phyloP scores from a whole-genome alignment of 2,797 vertebrate genomes.

The Syngnathus rostellatus region DNA sequence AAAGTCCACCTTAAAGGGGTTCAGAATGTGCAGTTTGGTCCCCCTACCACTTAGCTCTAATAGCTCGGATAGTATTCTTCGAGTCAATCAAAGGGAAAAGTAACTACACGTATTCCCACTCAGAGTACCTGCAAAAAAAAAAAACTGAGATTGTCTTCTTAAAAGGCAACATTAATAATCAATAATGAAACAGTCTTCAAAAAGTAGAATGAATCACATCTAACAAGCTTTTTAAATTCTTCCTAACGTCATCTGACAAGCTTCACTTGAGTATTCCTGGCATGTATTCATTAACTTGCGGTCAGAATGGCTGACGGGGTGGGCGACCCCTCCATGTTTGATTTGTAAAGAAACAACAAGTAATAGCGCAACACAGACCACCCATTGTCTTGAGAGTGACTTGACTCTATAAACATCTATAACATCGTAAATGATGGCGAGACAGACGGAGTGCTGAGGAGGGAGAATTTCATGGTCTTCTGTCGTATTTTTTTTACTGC shows the following conservation, averaged over 20 bases:
- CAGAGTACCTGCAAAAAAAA: background rate
- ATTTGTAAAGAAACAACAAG: conserved; percentile 38
- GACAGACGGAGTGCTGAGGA: conserved; percentile 34
- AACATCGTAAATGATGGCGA: conserved; percentile 34
- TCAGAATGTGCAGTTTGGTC: background rate
- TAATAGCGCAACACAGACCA: conserved; percentile 24
- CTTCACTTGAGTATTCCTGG: conserved; percentile 20
- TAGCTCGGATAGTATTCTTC: too few species aligned
- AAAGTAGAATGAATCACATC: conserved; percentile 9
- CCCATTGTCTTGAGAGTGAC: conserved; percentile 28
- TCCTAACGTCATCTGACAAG: conserved; percentile 10
- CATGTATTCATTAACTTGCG: conserved; percentile 18
- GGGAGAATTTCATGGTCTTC: background rate
- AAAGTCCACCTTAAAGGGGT: background rate
- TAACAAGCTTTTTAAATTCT: conserved; percentile 2
- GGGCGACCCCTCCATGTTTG: conserved; percentile 30
- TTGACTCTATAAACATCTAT: conserved; percentile 39
- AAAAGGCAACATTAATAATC: background rate
- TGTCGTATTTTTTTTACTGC: conserved; percentile 14
- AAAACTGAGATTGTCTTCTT: background rate
- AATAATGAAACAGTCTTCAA: conserved; percentile 2
- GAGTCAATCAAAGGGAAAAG: background rate
- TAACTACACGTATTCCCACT: background rate
- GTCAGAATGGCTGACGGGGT: conserved; percentile 27
- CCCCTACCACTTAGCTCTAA: background rate